These are phyloP conservation scores for Scaptomyza caliginosa DNA, from an alignment of 2,888 invertebrate species.

Conservation along the genomic window DNA sequence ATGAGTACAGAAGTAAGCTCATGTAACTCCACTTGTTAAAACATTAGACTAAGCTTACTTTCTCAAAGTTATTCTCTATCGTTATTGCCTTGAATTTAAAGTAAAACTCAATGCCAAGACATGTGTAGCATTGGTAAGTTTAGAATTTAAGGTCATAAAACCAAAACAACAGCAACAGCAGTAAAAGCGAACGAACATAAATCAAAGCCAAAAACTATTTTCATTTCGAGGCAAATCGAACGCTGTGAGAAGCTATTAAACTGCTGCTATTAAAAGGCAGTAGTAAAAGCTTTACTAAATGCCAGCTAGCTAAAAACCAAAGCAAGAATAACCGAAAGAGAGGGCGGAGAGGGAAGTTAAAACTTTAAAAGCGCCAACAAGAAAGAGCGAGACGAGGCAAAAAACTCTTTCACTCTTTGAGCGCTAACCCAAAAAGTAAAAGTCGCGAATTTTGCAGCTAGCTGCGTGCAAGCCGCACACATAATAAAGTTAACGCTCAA, in stretches of 20 bases:
- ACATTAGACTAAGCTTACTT: too few relatives aligned
- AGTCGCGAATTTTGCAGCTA: constrained; percentile 42
- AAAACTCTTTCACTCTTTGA: background rate
- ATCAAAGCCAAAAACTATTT: constrained; percentile 63
- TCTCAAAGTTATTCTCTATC: background rate
- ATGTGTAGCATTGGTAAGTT: background rate
- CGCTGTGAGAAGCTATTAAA: constrained; percentile 47
- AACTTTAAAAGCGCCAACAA: constrained; percentile 17
- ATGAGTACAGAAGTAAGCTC: too few relatives aligned
- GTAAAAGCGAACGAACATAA: constrained; percentile 48
- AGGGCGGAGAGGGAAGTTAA: constrained; percentile 1
- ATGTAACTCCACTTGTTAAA: too few relatives aligned
- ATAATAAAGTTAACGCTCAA: constrained; percentile 68
- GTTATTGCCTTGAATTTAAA: background rate
- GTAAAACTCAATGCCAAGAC: background rate
- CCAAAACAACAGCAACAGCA: constrained; percentile 22
- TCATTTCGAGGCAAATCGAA: constrained; percentile 54
- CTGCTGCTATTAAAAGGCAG: constrained; percentile 56
- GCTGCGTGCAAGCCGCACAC: constrained; percentile 58
- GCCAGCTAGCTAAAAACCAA: constrained; percentile 37
- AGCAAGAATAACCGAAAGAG: constrained; percentile 3
- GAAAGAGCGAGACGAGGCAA: background rate
- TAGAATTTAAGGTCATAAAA: constrained; percentile 27
- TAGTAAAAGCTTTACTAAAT: constrained; percentile 58
- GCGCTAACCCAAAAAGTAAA: constrained; percentile 44